Evolutionary conservation across 2,113 vertebrate species (phyloP).

Genomic region (Ariopsis seemanni): DNA sequence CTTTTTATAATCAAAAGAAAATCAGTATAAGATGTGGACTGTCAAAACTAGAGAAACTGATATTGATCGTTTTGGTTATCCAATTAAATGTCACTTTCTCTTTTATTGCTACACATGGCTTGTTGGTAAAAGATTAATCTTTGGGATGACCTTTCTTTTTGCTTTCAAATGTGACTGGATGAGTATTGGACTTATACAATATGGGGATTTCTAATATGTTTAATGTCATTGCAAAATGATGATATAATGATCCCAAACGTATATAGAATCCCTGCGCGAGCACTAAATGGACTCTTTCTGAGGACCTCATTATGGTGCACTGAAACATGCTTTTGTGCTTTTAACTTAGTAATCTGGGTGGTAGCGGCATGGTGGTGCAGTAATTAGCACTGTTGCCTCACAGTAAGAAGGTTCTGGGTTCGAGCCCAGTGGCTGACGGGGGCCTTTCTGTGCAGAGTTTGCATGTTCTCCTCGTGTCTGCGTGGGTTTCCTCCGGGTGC

Average conservation of each 20-base stretch:
- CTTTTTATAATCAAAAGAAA: constrained; percentile 29
- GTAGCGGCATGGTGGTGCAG: no score
- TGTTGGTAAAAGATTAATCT: constrained; percentile 26
- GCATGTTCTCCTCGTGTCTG: no score
- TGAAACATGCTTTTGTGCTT: neutral
- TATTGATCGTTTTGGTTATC: constrained; percentile 23
- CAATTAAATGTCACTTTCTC: constrained; percentile 24
- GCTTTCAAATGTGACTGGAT: constrained; percentile 22
- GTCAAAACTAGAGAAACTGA: constrained; percentile 15
- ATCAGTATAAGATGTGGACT: constrained; percentile 23
- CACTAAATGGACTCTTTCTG: neutral
- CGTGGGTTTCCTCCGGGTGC: no score
- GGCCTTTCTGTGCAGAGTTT: no score
- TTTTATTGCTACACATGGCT: constrained; percentile 21
- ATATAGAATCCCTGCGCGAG: neutral
- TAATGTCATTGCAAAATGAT: neutral
- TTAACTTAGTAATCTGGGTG: neutral
- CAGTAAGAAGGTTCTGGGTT: no score
- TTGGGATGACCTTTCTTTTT: constrained; percentile 21
- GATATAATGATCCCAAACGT: constrained; percentile 28
- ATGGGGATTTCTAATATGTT: constrained; percentile 7
- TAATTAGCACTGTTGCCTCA: no score
- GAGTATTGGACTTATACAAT: constrained; percentile 2
- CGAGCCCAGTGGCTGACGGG: no score
- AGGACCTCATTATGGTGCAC: neutral